Percentiles rank a stretch among this genome's conserved stretches.
Conservation (phyloP, 2,888 invertebrate genomes). For the Automeris io region DNA sequence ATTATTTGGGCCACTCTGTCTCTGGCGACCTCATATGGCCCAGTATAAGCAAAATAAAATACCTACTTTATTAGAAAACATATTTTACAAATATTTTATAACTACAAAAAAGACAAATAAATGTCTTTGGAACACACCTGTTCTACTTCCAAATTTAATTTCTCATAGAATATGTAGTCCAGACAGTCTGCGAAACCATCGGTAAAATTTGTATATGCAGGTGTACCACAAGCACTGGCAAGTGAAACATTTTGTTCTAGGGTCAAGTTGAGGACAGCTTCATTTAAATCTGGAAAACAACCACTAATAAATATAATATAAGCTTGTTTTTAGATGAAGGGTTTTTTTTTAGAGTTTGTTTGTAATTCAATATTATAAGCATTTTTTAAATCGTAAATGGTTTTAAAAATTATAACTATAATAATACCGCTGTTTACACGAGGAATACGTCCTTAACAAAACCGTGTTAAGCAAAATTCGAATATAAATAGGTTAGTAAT, state of each 20-base stretch:
- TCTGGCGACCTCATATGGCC: no score
- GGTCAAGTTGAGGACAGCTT: constrained; percentile 79
- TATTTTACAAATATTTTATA: not conserved
- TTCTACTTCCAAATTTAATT: constrained; percentile 76
- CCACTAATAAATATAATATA: constrained; percentile 3
- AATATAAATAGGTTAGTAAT: no score
- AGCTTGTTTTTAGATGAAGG: no score
- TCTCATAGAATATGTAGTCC: constrained; percentile 94
- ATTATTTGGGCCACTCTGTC: no score
- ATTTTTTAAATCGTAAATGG: not conserved
- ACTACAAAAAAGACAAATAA: constrained; percentile 4
- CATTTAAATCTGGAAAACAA: constrained; percentile 76
- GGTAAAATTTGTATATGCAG: constrained; percentile 91
- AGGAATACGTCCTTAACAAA: no score
- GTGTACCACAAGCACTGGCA: constrained; percentile 89
- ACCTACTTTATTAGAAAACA: constrained; percentile 4
- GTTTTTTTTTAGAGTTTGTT: no score
- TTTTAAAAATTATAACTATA: constrained; percentile 7
- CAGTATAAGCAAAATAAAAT: no score
- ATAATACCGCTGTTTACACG: constrained; percentile 6
- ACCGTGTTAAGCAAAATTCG: no score
- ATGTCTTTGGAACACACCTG: constrained; percentile 68
- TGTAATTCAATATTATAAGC: not conserved
- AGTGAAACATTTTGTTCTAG: constrained; percentile 81
- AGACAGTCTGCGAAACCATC: constrained; percentile 88